Evolutionary conservation across 2,113 vertebrate species (phyloP), one percentile per base, ranked within the genome.

Genomic region (Cettia cetti): DNA sequence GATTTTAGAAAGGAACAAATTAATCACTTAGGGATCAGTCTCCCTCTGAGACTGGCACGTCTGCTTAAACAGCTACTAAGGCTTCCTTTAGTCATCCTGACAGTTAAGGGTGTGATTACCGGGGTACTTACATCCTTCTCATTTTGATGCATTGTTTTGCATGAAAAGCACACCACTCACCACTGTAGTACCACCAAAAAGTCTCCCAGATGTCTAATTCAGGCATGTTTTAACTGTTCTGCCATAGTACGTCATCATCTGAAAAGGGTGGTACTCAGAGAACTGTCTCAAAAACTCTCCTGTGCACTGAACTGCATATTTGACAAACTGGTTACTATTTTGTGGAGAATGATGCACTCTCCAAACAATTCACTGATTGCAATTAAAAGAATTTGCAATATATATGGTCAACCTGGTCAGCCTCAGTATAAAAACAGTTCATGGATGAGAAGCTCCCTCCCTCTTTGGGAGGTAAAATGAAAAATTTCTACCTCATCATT

Each of bases 351-450:
- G 4, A 28, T 40, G 30, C 3, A 26, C 28, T 61, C 20, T 70
- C n/a, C 45, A 70, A 86, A 61, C 24, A 61, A 77, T 31, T 17
- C 26, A 75, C 7, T 23, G 22, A 65, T 13, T 53, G 12, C 22
- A 42, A 60, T 52, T 81, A 28, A 89, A 87, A 66, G n/a, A 33
- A 56, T 45, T 82, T 63, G 49, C 6, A 49, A 49, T 35, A 20
- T 4, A 19, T 40, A 18, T 0, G 3, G 5, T 49, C 21, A n/a
- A 17, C 5, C 6, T 0, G 3, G 5, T 49, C 21, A n/a, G 20
- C 5, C 6, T 42, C 22, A 27, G 2, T 40, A 61, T 65, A 54
- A 31, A 66, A 71, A 53, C 2, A 47, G 8, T 20, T 66, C 27
- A 53, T 44, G 61, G 21, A 39, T 40, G 31, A 87, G 50, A 86